A percentile compares a stretch with the other conserved stretches of the same genome.
These are phyloP conservation scores for Myotis brandtii DNA, from an alignment of 2,113 vertebrate species.

Conservation along the genomic window DNA sequence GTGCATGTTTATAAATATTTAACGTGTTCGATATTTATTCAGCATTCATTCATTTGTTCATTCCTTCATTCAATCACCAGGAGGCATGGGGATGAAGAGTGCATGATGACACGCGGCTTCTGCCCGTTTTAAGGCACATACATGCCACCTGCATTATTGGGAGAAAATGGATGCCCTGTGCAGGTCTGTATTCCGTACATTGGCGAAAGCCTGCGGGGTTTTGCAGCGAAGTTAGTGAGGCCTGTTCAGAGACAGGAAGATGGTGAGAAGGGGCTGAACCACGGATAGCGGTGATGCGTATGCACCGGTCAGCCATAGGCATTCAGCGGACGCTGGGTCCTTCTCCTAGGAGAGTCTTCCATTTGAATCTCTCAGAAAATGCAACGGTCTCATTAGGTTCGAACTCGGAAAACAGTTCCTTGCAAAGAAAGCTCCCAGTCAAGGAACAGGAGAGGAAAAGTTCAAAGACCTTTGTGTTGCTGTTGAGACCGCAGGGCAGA, in stretches of 20 bases:
- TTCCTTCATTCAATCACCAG: not conserved
- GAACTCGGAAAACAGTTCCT: not conserved
- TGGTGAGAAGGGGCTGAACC: not conserved
- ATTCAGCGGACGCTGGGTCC: fast-evolving
- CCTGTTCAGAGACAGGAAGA: not conserved
- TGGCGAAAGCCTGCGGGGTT: fast-evolving
- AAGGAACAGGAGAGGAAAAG: not conserved
- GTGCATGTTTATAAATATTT: not conserved
- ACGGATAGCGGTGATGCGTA: fast-evolving
- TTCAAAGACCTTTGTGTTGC: not conserved
- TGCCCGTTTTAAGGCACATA: fast-evolving
- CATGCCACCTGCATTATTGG: too few relatives aligned
- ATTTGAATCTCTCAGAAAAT: not conserved
- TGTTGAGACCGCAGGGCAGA: not conserved
- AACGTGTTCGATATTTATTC: not conserved
- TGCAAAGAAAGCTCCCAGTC: not conserved
- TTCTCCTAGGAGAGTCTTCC: not conserved
- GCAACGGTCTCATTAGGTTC: not conserved
- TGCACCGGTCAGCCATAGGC: fast-evolving
- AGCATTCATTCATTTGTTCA: not conserved
- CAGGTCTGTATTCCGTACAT: not conserved
- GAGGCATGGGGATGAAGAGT: not conserved
- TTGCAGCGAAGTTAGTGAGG: not conserved
- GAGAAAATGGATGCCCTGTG: not conserved
- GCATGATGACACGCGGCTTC: not conserved